These are phyloP conservation scores for Lordiphosa andalusiaca DNA, from an alignment of 2,888 invertebrate species.

Conservation along the genomic window DNA sequence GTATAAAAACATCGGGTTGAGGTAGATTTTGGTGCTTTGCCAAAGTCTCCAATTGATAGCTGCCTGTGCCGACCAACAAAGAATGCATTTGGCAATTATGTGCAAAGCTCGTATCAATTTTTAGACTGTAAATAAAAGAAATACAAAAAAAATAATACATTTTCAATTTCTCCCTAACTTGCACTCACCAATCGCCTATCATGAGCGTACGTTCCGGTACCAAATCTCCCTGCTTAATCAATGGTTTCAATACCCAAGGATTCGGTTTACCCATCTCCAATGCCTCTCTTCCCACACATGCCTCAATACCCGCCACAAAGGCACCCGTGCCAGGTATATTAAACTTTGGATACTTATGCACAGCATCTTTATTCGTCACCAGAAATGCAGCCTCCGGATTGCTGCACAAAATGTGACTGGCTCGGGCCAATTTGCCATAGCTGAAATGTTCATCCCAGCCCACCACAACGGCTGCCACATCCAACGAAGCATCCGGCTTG, in stretches of 20 bases:
- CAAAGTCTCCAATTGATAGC: conserved; percentile 84
- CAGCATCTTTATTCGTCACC: conserved; percentile 95
- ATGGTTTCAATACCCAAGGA: conserved; percentile 87
- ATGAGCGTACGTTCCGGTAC: conserved; percentile 87
- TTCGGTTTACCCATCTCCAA: conserved; percentile 95
- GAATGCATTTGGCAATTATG: conserved; percentile 93
- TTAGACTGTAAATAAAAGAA: conserved; percentile 83
- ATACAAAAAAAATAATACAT: conserved; percentile 5
- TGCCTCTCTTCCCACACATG: conserved; percentile 88
- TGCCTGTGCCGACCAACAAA: conserved; percentile 92
- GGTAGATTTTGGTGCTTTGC: conserved; percentile 83
- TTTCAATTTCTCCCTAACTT: conserved; percentile 3
- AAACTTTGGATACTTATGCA: conserved; percentile 88
- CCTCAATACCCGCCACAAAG: conserved; percentile 91
- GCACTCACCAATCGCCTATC: conserved; percentile 79
- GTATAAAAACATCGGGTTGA: conserved; percentile 87
- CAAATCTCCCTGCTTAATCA: conserved; percentile 86
- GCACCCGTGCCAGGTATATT: conserved; percentile 91
- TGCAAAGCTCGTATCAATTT: conserved; percentile 95
- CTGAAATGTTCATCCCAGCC: conserved; percentile 96
- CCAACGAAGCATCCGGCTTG: conserved; percentile 83
- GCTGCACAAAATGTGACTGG: conserved; percentile 88
- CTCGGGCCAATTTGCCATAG: conserved; percentile 94
- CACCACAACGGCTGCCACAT: conserved; percentile 94
- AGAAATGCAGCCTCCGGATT: conserved; percentile 90